Conservation (phyloP, 2,113 vertebrate genomes). For the Grus americana region DNA sequence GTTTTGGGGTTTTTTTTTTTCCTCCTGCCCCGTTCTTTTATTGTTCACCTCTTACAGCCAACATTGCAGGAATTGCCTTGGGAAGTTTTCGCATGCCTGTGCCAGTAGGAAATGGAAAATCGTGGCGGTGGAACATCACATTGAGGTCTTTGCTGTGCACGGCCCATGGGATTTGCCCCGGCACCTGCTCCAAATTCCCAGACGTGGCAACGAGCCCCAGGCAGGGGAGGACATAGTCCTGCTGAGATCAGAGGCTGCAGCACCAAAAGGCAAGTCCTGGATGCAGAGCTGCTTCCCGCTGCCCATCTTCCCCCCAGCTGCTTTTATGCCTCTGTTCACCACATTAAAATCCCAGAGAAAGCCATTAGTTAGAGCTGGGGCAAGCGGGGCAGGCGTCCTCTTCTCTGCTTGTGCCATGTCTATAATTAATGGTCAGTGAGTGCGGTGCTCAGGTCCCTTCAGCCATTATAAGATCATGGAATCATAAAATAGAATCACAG, state of each 20-base stretch:
- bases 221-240: neutral
- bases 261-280: neutral
- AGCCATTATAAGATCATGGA: neutral
- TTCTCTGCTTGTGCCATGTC: neutral
- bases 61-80: neutral
- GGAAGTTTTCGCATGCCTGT: neutral
- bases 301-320: too few relatives aligned
- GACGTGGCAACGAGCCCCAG: accelerated
- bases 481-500: neutral
- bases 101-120: neutral
- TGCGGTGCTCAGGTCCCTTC: neutral
- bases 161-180: accelerated
- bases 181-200: neutral
- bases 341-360: neutral
- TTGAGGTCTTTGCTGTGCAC: neutral
- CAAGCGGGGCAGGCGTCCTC: neutral
- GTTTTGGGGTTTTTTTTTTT: neutral
- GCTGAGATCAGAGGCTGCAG: neutral
- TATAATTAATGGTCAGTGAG: neutral
- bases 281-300: neutral
- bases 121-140: accelerated
- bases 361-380: neutral
- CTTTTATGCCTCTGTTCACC: neutral
- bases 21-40: neutral
- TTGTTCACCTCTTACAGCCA: neutral